Percentiles rank a stretch among this genome's conserved stretches.
Conservation (phyloP, 2,888 invertebrate species). For the Hydriomena furcata region DNA sequence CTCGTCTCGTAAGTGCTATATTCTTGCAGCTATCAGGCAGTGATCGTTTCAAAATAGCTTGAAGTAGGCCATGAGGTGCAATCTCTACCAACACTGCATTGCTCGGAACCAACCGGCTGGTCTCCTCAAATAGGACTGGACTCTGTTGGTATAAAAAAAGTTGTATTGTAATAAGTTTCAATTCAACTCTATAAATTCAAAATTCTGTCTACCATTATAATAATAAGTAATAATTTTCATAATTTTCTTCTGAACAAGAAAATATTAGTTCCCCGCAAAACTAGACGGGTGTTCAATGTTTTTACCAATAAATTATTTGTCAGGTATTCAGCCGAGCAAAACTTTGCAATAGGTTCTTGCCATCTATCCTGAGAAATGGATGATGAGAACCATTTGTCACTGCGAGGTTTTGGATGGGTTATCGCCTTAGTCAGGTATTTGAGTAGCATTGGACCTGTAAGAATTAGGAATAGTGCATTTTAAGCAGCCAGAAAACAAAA, state of each 20-base stretch:
- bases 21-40: constrained; percentile 84
- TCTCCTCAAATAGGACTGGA: constrained; percentile 89
- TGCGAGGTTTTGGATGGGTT: constrained; percentile 83
- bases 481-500: too few relatives aligned
- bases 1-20: constrained; percentile 88
- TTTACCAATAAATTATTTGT: constrained; percentile 88
- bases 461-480: background rate
- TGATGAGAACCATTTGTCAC: constrained; percentile 90
- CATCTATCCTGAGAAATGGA: constrained; percentile 87
- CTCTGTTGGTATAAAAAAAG: constrained; percentile 40
- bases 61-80: constrained; percentile 93
- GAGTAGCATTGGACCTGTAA: constrained; percentile 16
- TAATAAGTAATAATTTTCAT: too few relatives aligned
- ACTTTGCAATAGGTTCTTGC: constrained; percentile 63
- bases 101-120: constrained; percentile 87
- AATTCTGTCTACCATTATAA: background rate
- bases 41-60: constrained; percentile 86
- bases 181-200: too few relatives aligned
- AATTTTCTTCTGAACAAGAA: too few relatives aligned
- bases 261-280: too few relatives aligned
- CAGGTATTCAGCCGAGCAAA: constrained; percentile 91
- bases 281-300: too few relatives aligned
- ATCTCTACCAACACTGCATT: constrained; percentile 92
- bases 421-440: constrained; percentile 78
- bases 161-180: too few relatives aligned